Evolutionary conservation across 2,888 invertebrate species (phyloP).

Genomic region (Tetranychus truncatus): DNA sequence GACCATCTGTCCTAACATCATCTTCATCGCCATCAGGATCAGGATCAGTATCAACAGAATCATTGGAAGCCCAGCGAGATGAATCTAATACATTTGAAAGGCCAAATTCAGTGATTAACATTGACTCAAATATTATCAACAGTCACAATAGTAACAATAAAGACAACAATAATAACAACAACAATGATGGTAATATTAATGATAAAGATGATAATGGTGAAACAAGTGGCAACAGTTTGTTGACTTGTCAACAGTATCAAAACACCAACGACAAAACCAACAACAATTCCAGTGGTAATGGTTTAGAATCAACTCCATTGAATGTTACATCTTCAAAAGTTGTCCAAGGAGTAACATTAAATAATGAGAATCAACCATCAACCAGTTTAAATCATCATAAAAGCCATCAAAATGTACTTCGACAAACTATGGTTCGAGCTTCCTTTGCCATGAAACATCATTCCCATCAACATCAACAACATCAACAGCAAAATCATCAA

Average conservation of each 20-base stretch:
- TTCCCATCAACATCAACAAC: background rate
- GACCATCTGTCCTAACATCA: conserved; percentile 7
- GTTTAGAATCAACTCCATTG: too few species aligned
- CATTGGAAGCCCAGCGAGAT: background rate
- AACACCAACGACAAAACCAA: background rate
- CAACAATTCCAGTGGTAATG: background rate
- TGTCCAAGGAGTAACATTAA: too few species aligned
- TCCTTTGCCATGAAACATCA: background rate
- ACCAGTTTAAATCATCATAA: background rate
- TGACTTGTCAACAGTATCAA: background rate
- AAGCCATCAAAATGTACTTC: background rate
- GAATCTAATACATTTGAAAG: background rate
- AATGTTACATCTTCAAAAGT: too few species aligned
- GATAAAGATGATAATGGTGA: background rate
- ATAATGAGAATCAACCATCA: background rate
- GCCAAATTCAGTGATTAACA: background rate
- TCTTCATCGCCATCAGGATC: conserved; percentile 2
- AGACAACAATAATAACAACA: background rate
- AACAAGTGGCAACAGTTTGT: background rate
- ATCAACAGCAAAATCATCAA: background rate
- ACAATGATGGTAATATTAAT: too few species aligned
- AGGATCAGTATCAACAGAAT: background rate
- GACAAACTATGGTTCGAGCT: too few species aligned
- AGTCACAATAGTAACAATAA: background rate
- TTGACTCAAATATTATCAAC: background rate